Base-by-base conservation (phyloP, 2,797 vertebrate genomes). In the Danio aesculapii region DNA sequence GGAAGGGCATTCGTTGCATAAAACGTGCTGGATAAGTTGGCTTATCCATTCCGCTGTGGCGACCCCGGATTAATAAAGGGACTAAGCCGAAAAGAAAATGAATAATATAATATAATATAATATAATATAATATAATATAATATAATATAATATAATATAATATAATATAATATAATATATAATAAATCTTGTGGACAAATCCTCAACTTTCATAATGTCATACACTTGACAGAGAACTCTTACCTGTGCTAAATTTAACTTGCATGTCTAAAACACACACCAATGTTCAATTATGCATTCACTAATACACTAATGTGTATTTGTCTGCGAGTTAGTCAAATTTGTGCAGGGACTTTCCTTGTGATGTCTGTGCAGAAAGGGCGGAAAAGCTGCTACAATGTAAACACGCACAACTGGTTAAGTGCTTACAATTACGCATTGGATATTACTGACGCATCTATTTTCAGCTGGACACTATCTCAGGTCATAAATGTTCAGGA, bases 211-310 rank as follows among this genome's bases (percentile, higher is more conserved):
- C 6, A 76, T 67, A 62, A 74, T 39, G 5, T 81, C 79, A 75
- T 66, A 47, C 74, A 53, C 50, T 70, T 52, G 55, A 75, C 63
- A 57, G 49, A 14, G 19, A 14, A 11, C 46, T 64, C 63, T 77
- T 30, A 12, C 8, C 50, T 76, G n/a, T 50, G 58, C 73, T 83
- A 81, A 75, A 76, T 81, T 71, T 72, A 81, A 62, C 78, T 81
- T 39, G 73, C 75, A 64, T 79, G 39, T 75, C 49, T 76, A 78
- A 64, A 69, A 78, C 41, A 8, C n/a, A 78, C 41, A 8, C n/a
- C 58, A 30, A 62, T 82, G 44, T 49, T 43, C 49, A 69, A 10
- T 1, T 39, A 41, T 57, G 10, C 30, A 39, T 83, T 62, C 21
- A 30, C 3, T 39, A 2, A 0, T 39, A 59, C 21, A 30, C 3